Evolutionary conservation across 1,140 invertebrate genomes (phyloP).

Genomic region (Brachionus plicatilis): DNA sequence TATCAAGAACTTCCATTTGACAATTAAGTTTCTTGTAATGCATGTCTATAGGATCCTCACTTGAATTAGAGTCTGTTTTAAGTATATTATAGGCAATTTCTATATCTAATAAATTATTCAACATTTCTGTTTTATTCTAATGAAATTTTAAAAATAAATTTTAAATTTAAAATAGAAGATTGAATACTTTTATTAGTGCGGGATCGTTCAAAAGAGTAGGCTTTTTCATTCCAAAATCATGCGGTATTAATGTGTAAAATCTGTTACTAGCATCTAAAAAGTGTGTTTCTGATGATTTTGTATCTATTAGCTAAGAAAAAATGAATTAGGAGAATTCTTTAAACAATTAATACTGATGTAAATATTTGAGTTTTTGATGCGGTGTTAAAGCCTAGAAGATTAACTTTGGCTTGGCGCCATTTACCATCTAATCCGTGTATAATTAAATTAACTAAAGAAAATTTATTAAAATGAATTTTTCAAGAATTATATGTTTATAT

Average conservation of each 20-base stretch:
- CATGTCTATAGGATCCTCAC: constrained; percentile 68
- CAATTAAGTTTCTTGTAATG: constrained; percentile 86
- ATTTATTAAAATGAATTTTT: too few relatives aligned
- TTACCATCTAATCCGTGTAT: too few relatives aligned
- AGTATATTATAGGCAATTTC: constrained; percentile 87
- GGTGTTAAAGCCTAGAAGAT: too few relatives aligned
- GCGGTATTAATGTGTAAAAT: constrained; percentile 89
- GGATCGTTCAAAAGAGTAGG: constrained; percentile 72
- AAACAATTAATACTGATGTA: too few relatives aligned
- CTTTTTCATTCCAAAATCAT: constrained; percentile 76
- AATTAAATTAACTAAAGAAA: too few relatives aligned
- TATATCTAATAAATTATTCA: constrained; percentile 84
- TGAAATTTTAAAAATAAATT: background rate
- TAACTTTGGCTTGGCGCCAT: too few relatives aligned
- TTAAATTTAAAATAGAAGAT: background rate
- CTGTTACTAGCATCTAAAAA: constrained; percentile 80
- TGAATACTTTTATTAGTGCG: constrained; percentile 67
- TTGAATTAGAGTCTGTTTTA: constrained; percentile 57
- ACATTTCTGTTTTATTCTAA: constrained; percentile 74
- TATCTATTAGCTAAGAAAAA: constrained; percentile 47
- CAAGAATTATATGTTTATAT: too few relatives aligned
- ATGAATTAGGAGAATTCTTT: background rate
- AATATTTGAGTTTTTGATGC: too few relatives aligned
- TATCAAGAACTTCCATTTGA: constrained; percentile 60
- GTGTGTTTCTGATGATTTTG: constrained; percentile 55